Percentiles rank a stretch among this genome's conserved stretches.
Evolutionary conservation across 2,888 invertebrate species (phyloP).

Genomic region (Dermolepida albohirtum): DNA sequence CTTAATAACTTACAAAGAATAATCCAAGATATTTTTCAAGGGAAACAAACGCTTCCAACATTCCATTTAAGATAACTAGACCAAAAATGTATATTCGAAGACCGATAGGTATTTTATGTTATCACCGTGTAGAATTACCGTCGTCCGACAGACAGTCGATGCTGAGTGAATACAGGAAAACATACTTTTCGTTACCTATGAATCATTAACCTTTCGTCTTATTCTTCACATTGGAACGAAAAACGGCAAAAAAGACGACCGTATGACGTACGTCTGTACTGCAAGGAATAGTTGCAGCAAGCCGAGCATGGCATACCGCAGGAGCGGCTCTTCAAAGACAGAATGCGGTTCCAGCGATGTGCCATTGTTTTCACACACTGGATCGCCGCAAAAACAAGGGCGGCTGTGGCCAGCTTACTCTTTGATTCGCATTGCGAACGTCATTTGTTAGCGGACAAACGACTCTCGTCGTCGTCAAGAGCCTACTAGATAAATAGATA

Average conservation of each 20-base stretch:
- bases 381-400: slow-evolving; percentile 63
- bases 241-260: slow-evolving; percentile 29
- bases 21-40: too few relatives aligned
- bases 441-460: slow-evolving; percentile 62
- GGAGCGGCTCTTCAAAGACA: slow-evolving; percentile 61
- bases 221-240: not conserved
- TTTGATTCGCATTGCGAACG: slow-evolving; percentile 62
- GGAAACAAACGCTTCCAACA: too few relatives aligned
- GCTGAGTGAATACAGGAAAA: slow-evolving; percentile 8
- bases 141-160: too few relatives aligned
- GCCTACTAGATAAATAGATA: too few relatives aligned
- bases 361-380: slow-evolving; percentile 67
- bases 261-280: slow-evolving; percentile 45
- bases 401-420: slow-evolving; percentile 61
- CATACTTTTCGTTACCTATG: slow-evolving; percentile 36
- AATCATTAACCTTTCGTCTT: slow-evolving; percentile 39
- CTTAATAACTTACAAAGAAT: too few relatives aligned
- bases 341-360: slow-evolving; percentile 64
- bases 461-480: slow-evolving; percentile 54
- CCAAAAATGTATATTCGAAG: too few relatives aligned
- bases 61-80: too few relatives aligned
- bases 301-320: slow-evolving; percentile 57
- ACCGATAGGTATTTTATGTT: too few relatives aligned
- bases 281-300: slow-evolving; percentile 47
- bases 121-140: too few relatives aligned